Evolutionary conservation across 2,113 vertebrate genomes (phyloP).

Genomic region (Chloropsis hardwickii): DNA sequence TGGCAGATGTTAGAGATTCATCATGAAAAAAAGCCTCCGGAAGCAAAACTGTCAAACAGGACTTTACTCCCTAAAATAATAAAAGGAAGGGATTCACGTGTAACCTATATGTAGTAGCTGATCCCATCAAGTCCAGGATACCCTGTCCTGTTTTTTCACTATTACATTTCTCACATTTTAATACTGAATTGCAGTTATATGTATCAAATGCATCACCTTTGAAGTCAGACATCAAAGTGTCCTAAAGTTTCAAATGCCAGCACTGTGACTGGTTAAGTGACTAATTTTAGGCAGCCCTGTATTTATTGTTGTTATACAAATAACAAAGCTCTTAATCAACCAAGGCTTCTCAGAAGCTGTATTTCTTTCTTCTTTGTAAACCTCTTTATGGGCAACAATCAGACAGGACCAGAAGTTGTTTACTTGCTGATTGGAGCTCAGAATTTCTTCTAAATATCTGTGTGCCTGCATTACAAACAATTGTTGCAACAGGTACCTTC

Average conservation of each 20-base stretch:
- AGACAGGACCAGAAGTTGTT: not conserved
- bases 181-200: not conserved
- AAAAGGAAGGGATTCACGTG: fast-evolving
- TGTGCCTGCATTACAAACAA: not conserved
- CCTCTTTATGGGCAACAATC: not conserved
- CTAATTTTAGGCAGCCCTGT: not conserved
- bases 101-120: not conserved
- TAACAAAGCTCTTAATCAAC: not conserved
- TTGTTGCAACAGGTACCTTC: not conserved
- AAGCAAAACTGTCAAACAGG: not conserved
- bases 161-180: not conserved
- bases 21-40: not conserved
- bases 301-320: not conserved
- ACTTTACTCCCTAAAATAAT: not conserved
- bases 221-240: not conserved
- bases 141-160: not conserved
- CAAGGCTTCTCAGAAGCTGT: not conserved
- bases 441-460: not conserved
- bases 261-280: not conserved
- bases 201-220: not conserved
- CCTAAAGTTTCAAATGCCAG: not conserved
- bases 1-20: not conserved
- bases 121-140: not conserved
- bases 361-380: not conserved
- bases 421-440: not conserved